Conservation (phyloP, 2,113 vertebrate species). For the Corythoichthys haematopterus region DNA sequence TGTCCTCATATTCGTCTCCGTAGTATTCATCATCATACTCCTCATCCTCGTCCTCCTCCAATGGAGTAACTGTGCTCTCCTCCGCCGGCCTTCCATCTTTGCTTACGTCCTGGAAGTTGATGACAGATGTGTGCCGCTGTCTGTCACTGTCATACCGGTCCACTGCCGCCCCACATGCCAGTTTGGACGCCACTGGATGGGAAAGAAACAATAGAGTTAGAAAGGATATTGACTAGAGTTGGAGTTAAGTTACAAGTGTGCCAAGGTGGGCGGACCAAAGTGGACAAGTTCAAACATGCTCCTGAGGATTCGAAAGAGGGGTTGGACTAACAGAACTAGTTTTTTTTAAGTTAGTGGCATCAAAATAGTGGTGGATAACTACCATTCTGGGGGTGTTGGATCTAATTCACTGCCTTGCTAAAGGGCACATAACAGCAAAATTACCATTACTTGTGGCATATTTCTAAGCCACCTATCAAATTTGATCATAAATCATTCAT, state of each 20-base stretch:
- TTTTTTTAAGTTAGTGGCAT: not conserved
- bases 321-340: not conserved
- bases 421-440: conserved; percentile 6
- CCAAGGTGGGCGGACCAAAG: conserved; percentile 43
- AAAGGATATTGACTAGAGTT: not conserved
- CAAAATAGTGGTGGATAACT: not conserved
- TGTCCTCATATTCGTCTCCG: conserved; percentile 56
- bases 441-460: not conserved
- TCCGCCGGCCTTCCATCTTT: conserved; percentile 46
- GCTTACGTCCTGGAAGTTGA: conserved; percentile 60
- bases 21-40: conserved; percentile 56
- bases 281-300: conserved; percentile 62
- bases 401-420: conserved; percentile 12
- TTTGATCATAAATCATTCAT: not conserved
- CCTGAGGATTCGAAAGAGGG: not conserved
- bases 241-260: not conserved
- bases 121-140: conserved; percentile 59
- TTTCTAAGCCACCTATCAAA: not conserved
- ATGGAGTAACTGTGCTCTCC: conserved; percentile 28
- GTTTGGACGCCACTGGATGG: conserved; percentile 51
- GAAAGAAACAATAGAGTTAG: conserved; percentile 5
- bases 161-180: conserved; percentile 63
- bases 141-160: conserved; percentile 62
- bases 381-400: not conserved
- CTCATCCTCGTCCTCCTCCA: conserved; percentile 30